Evolutionary conservation across 30 jellyfish, hydroid and myxozoan species (phyloP), one percentile per base, ranked within the genome.

Genomic region (Nemopilema nomurai): DNA sequence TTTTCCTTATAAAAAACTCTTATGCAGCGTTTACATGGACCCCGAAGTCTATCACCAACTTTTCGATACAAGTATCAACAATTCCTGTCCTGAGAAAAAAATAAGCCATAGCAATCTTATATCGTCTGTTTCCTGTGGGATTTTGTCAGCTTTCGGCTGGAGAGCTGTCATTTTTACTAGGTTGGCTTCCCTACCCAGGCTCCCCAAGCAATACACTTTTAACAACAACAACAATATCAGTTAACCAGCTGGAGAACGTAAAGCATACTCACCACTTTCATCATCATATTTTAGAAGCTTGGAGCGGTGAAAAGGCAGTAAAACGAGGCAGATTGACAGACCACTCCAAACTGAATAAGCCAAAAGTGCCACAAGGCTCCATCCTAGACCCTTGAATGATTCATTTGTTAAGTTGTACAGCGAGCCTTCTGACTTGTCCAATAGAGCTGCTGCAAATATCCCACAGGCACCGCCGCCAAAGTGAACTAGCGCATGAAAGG

Each of bases 401-500:
- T 65, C 70, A 28, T 26, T 57, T 1, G 76, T 65, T 30, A 90
- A 92, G 49, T 41, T 62, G 79, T 92, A 92, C 19, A 92, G 33
- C 18, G 74, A 64, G 0, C 98, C 98, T 49, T 31, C 74, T 26
- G 84, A 17, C n/a, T 28, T 62, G 62, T 84, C 76, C 63, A 87
- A 69, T 20, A 92, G 41, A n/a, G 95, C 80, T 28, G 85, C 72
- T 20, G 97, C 98, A 64, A 92, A 23, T 0, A 69, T 76, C 18
- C 96, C 97, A 96, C 98, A 92, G 9, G 88, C 80, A 20, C 98
- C 98, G 19, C 91, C 95, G 4, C 98, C 97, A 57, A 92, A 95
- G 67, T 92, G 95, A 49, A 92, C 98, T 92, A 63, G 4, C 20
- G 27, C 3, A 28, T n/a, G 25, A 30, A 72, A 49, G 16, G n/a